Base-by-base conservation (phyloP, 2,797 vertebrate genomes). In the Eospalax fontanierii region DNA sequence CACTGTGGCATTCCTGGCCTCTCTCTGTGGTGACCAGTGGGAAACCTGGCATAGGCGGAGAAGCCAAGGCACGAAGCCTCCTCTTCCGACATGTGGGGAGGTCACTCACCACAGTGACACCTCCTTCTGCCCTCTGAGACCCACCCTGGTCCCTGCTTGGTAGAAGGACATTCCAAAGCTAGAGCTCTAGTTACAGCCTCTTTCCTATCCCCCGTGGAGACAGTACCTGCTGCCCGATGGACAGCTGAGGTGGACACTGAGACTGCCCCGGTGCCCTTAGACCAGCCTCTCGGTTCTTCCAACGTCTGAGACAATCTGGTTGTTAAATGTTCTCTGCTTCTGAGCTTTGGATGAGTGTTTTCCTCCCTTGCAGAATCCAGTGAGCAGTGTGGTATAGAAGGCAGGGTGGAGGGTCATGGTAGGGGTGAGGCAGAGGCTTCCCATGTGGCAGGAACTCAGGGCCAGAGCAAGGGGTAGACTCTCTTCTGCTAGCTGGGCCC, bases 51-150 rank as follows among this genome's bases (percentile, higher is more conserved):
- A 21, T 74, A 59, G 8, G 22, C 6, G 79, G 57, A 14, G 28
- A 33, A 2, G 5, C 24, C 40, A 0, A 5, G 30, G 19, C 0
- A 3, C 6, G 11, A 40, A 26, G 26, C 24, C 50, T 7, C 30
- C 5, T 0, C 21, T 24, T 10, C 22, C 6, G 28, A 21, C 3
- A 11, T 59, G 4, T 5, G 3, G 38, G 15, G 6, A 14, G 59
- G 7, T 43, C 50, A 24, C 38, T 33, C 6, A 6, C 3, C 19
- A 5, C 2, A 1, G 1, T 4, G 0, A 9, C 35, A 1, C 30
- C 40, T 59, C 73, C n/a, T 74, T 43, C 38, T 81, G 46, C 21
- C 33, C 26, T 3, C 1, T 1, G 2, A 54, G 21, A 3, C 61
- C 28, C 33, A 15, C 2, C 43, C 65, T 50, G 24, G 3, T 12